Percentiles rank a stretch among this genome's conserved stretches.
Evolutionary conservation across 2,888 invertebrate genomes (phyloP).

Genomic region (Podotricha telesiphe): DNA sequence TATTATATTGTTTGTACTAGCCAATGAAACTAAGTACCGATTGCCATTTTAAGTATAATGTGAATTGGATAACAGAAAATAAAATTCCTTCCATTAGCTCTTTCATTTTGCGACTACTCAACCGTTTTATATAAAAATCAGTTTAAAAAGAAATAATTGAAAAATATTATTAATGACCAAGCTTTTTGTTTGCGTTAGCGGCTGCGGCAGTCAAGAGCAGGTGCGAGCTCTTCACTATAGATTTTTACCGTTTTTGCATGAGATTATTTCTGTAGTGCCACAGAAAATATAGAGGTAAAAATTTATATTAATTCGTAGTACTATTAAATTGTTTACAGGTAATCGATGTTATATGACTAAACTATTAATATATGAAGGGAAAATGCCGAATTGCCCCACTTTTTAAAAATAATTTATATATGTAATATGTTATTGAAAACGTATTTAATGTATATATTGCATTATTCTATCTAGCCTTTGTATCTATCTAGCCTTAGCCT

Average conservation of each 20-base stretch:
- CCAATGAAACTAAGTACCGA: not conserved
- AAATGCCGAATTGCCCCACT: no score
- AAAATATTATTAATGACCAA: constrained; percentile 33
- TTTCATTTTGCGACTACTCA: constrained; percentile 17
- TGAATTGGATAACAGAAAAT: constrained; percentile 8
- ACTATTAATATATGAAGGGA: no score
- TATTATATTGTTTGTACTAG: not conserved
- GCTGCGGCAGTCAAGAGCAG: constrained; percentile 38
- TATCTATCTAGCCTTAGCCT: no score
- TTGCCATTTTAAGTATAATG: not conserved
- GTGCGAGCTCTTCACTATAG: constrained; percentile 35
- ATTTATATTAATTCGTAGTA: constrained; percentile 16
- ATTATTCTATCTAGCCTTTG: no score
- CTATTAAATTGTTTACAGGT: not conserved
- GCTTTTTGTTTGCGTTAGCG: constrained; percentile 38
- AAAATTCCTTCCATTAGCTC: not conserved
- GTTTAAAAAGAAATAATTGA: constrained; percentile 31
- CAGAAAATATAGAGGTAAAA: constrained; percentile 28
- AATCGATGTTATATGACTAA: no score
- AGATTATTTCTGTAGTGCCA: constrained; percentile 28
- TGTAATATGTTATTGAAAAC: no score
- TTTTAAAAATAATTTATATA: no score
- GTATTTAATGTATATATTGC: no score
- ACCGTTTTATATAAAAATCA: constrained; percentile 18
- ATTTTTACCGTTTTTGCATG: constrained; percentile 31